A percentile compares a stretch with the other conserved stretches of the same genome.
Conservation (phyloP, 2,797 vertebrate genomes). For the Pseudotriccus pelzelni region DNA sequence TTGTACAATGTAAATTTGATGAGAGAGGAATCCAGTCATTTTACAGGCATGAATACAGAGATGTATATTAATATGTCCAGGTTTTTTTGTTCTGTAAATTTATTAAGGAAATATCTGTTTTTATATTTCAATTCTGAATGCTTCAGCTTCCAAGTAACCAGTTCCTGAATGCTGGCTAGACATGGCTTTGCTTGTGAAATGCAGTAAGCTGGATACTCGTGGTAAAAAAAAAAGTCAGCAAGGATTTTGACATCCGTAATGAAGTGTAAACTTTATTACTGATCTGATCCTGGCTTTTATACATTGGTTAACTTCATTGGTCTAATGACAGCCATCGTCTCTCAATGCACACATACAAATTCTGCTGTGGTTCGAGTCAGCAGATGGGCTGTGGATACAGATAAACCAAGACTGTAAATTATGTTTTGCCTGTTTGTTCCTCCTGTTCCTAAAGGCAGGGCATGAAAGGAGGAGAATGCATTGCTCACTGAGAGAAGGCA, state of each 20-base stretch:
- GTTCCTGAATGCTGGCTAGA: constrained; percentile 23
- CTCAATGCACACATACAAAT: constrained; percentile 39
- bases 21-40: constrained; percentile 77
- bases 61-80: constrained; percentile 72
- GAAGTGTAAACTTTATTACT: constrained; percentile 53
- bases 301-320: constrained; percentile 32
- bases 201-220: constrained; percentile 33
- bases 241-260: constrained; percentile 42
- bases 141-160: constrained; percentile 1
- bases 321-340: constrained; percentile 56
- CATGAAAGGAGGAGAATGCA: constrained; percentile 25
- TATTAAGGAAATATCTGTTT: constrained; percentile 65
- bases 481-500: constrained; percentile 13
- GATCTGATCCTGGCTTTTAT: constrained; percentile 50
- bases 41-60: constrained; percentile 65
- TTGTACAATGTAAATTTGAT: constrained; percentile 83
- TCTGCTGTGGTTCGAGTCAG: constrained; percentile 51
- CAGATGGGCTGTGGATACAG: constrained; percentile 71
- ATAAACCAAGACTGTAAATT: constrained; percentile 67
- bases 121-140: constrained; percentile 52
- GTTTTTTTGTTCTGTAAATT: constrained; percentile 73
- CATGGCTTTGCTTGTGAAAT: constrained; percentile 36
- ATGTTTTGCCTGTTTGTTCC: constrained; percentile 58
- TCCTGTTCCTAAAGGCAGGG: constrained; percentile 39
- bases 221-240: background rate